Evolutionary conservation across 30 jellyfish, hydroid and myxozoan species (phyloP).

Genomic region (Pelagia noctiluca): DNA sequence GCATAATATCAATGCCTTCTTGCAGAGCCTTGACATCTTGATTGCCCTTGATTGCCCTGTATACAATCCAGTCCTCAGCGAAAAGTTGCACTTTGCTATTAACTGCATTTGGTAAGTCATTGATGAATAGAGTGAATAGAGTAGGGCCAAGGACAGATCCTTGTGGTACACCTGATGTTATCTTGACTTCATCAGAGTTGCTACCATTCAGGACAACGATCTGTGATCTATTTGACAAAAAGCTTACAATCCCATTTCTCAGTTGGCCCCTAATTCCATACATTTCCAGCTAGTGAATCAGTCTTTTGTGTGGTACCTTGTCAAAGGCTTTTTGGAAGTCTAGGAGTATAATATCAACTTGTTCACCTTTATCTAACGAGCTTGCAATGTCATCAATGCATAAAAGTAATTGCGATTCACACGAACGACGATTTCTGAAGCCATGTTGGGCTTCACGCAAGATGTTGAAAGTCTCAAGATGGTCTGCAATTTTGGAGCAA

Average conservation of each 20-base stretch:
- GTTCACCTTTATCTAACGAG: background rate
- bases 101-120: too few relatives aligned
- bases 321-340: slow-evolving; percentile 24
- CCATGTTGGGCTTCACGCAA: slow-evolving; percentile 18
- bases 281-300: background rate
- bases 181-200: background rate
- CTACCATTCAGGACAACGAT: background rate
- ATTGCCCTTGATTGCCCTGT: too few relatives aligned
- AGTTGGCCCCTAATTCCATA: background rate
- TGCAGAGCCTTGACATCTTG: too few relatives aligned
- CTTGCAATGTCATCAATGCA: background rate
- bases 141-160: slow-evolving; percentile 19
- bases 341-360: background rate
- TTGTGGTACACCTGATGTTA: slow-evolving; percentile 16
- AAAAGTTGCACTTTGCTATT: too few relatives aligned
- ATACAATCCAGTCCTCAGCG: too few relatives aligned
- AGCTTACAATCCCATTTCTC: background rate
- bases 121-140: too few relatives aligned
- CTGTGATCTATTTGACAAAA: background rate
- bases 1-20: too few relatives aligned
- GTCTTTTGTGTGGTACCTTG: background rate
- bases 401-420: background rate
- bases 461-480: slow-evolving; percentile 7
- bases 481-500: slow-evolving; percentile 24
- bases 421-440: background rate